Conservation (phyloP, 2,797 vertebrate genomes). For the Anisognathus igniventris region DNA sequence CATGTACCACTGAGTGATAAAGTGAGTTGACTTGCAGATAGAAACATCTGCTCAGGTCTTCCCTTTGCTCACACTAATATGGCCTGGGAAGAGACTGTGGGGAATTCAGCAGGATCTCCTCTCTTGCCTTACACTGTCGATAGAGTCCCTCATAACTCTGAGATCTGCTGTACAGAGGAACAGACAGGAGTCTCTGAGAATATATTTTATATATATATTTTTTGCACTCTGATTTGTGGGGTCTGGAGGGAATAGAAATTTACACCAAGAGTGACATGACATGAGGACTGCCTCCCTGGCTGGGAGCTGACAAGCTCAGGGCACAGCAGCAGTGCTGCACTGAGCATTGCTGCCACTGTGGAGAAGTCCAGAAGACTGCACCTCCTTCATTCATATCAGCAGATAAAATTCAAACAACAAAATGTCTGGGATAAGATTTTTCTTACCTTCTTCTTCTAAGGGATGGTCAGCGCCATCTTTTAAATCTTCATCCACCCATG, state of each 20-base stretch:
- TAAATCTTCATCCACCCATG: slow-evolving; percentile 87
- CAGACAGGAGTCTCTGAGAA: not conserved
- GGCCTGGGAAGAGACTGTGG: not conserved
- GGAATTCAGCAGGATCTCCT: not conserved
- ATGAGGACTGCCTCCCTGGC: not conserved
- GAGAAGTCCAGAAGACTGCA: not conserved
- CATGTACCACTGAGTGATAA: not conserved
- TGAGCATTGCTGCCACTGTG: not conserved
- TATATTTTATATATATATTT: not conserved
- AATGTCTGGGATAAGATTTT: not conserved
- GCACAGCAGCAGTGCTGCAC: not conserved
- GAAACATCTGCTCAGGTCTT: not conserved
- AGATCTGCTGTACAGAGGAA: not conserved
- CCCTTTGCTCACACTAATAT: not conserved
- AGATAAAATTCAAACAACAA: not conserved
- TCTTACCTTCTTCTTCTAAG: slow-evolving; percentile 77
- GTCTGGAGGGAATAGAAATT: not conserved
- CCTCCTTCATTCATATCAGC: not conserved
- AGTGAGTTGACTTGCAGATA: not conserved
- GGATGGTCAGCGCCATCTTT: slow-evolving; percentile 78
- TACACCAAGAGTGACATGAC: not conserved
- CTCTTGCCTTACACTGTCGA: not conserved
- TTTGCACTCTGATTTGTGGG: not conserved
- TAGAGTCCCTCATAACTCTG: not conserved
- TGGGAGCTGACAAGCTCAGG: not conserved